Conservation (phyloP, 2,888 invertebrate species). For the Conops quadrifasciatus region DNA sequence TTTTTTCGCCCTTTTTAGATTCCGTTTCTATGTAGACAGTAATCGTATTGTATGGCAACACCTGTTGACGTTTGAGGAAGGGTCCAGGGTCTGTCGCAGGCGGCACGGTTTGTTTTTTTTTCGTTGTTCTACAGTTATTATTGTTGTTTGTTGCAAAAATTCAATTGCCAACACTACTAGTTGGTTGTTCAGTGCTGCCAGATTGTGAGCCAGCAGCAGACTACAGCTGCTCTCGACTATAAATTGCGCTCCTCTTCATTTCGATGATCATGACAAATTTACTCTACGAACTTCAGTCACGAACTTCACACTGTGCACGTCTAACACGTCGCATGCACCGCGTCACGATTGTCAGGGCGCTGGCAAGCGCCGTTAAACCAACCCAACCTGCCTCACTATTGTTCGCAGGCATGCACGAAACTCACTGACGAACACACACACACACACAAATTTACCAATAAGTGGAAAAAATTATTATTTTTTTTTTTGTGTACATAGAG, state of each 20-base stretch:
- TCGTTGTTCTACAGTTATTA: neutral
- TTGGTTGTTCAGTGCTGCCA: too few species aligned
- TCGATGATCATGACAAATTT: neutral
- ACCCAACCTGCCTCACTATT: neutral
- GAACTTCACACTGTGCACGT: neutral
- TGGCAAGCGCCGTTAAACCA: neutral
- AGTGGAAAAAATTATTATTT: neutral
- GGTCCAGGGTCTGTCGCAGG: too few species aligned
- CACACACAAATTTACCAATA: neutral
- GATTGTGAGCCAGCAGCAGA: too few species aligned
- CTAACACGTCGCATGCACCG: too few species aligned
- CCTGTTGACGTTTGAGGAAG: conserved; percentile 27
- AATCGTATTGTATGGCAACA: conserved; percentile 9
- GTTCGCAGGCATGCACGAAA: neutral
- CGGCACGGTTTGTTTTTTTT: too few species aligned
- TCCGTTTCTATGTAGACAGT: conserved; percentile 22
- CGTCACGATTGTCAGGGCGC: too few species aligned
- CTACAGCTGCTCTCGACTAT: neutral
- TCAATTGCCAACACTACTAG: neutral
- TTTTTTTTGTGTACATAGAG: neutral
- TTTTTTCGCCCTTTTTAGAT: conserved; percentile 38
- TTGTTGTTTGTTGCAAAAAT: neutral
- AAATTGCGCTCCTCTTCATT: neutral
- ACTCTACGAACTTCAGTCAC: neutral
- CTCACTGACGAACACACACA: neutral